A percentile compares a stretch with the other conserved stretches of the same genome.
phyloP scores from a whole-genome alignment of 2,888 invertebrate genomes.

The Dusona sp. region DNA sequence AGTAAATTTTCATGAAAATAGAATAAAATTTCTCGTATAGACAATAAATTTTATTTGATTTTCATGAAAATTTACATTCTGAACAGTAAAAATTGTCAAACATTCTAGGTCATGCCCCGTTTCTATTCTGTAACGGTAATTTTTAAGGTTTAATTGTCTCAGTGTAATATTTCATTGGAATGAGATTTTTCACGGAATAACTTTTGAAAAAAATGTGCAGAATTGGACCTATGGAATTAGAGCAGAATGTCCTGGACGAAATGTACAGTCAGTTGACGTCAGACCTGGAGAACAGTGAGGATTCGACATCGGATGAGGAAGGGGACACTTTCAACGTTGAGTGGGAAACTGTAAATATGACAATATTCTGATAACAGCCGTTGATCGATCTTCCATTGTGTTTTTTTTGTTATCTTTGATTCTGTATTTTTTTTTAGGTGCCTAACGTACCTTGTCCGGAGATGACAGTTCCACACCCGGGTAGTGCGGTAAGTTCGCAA shows the following conservation, averaged over 20 bases:
- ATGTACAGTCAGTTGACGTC: slow-evolving; percentile 88
- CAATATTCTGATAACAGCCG: not conserved
- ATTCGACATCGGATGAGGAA: slow-evolving; percentile 89
- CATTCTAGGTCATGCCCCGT: too few relatives aligned
- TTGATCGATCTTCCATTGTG: slow-evolving; percentile 4
- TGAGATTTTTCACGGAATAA: slow-evolving; percentile 16
- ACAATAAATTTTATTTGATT: too few relatives aligned
- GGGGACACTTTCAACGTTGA: slow-evolving; percentile 91
- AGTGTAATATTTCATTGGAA: not conserved
- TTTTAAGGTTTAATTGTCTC: too few relatives aligned
- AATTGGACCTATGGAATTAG: slow-evolving; percentile 88
- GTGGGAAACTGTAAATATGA: slow-evolving; percentile 90
- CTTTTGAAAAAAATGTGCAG: slow-evolving; percentile 80
- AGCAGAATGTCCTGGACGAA: slow-evolving; percentile 86
- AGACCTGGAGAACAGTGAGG: slow-evolving; percentile 88
- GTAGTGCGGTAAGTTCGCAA: slow-evolving; percentile 80
- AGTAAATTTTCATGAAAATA: too few relatives aligned
- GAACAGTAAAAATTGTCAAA: too few relatives aligned
- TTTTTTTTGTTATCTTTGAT: slow-evolving; percentile 23
- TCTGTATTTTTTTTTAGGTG: slow-evolving; percentile 82
- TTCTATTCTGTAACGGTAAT: too few relatives aligned
- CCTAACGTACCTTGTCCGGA: slow-evolving; percentile 87
- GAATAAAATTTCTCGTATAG: too few relatives aligned
- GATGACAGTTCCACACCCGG: slow-evolving; percentile 83
- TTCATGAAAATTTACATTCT: too few relatives aligned